These are phyloP conservation scores for Carcinoscorpius rotundicauda DNA, from an alignment of 1,140 invertebrate genomes.

Conservation along the genomic window DNA sequence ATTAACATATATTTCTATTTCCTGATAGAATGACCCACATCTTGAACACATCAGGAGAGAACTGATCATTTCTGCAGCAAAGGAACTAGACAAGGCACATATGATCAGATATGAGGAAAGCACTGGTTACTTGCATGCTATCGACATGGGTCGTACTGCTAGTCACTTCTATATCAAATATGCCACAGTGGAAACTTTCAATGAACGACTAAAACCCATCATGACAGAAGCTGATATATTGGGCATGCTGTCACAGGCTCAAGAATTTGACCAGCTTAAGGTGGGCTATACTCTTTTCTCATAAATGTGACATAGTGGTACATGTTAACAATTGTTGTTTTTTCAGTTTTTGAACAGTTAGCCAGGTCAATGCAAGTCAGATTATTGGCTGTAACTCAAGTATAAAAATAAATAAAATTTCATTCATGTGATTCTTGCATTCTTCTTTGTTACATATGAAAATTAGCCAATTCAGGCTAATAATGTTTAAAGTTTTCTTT, in stretches of 20 bases:
- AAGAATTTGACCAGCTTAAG: conserved; percentile 95
- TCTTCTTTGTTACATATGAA: no score
- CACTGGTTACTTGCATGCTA: conserved; percentile 68
- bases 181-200: conserved; percentile 83
- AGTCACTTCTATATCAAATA: conserved; percentile 98
- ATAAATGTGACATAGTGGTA: not conserved
- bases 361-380: no score
- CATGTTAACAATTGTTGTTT: no score
- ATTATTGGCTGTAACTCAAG: no score
- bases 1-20: not conserved
- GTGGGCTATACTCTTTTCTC: conserved; percentile 34
- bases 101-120: conserved; percentile 86
- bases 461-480: no score
- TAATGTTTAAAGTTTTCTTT: no score
- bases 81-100: conserved; percentile 72
- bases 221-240: conserved; percentile 84
- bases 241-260: conserved; percentile 72
- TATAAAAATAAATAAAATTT: no score
- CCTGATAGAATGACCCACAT: conserved; percentile 55
- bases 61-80: conserved; percentile 64
- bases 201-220: conserved; percentile 56
- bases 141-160: conserved; percentile 86
- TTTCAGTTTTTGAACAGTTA: no score
- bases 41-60: conserved; percentile 57
- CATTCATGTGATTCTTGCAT: no score